Evolutionary conservation across 2,797 vertebrate genomes (phyloP), one percentile per base, ranked within the genome.

Genomic region (Micrastur ruficollis): DNA sequence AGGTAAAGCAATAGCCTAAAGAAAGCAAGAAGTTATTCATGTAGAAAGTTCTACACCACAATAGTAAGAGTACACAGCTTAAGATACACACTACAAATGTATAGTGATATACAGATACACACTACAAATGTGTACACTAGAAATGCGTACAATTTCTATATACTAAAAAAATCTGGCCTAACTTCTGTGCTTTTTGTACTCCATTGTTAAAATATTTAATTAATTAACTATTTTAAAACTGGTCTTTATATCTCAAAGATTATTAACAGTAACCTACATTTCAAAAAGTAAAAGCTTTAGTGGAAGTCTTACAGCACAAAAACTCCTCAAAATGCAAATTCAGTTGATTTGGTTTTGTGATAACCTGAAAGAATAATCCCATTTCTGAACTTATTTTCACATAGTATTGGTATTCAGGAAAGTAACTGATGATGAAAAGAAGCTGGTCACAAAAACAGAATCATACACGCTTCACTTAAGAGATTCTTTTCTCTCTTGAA

Each of bases 1-100:
- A 92, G 99, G 99, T 98, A 99, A 98, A 94, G 99, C 99, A 98
- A 99, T 99, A 42, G 99, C 99, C 99, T 99, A 97, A 93, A 85
- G 42, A 86, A 94, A 89, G 71, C 22, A 95, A 85, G 52, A 81
- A 87, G 12, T 81, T 31, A 72, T 17, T 78, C 25, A 72, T 15
- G 46, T 3, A 85, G 40, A 89, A 95, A 81, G 53, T 87, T 34
- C 55, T 76, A 46, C n/a, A 67, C 10, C 49, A 40, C 11, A 61
- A 42, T 10, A 49, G 3, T 22, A 20, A 8, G 9, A 76, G 25
- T 7, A 22, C 4, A 38, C 20, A 92, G 29, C 34, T 47, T 76
- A 44, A 81, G 40, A 56, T 18, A 40, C 2, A 82, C 25, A 59
- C 27, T 63, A 55, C 47, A 71, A 71, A 86, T 20, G n/a, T 4